phyloP scores from a whole-genome alignment of 1,140 invertebrate species.

The Cryptotermes secundus region DNA sequence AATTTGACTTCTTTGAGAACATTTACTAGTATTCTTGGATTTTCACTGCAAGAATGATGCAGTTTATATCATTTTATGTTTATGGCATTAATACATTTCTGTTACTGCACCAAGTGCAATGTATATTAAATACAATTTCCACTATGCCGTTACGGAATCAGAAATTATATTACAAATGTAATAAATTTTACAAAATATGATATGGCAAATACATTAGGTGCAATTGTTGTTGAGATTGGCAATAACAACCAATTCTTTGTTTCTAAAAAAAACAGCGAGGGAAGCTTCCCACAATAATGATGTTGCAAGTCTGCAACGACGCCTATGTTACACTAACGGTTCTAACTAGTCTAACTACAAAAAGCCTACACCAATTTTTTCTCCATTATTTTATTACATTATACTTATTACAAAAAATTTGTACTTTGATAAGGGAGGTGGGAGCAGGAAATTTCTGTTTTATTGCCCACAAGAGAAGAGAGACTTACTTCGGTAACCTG shows the following conservation, averaged over 20 bases:
- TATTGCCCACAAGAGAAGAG: not conserved
- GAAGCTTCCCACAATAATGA: not conserved
- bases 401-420: conserved; percentile 21
- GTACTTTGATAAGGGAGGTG: conserved; percentile 22
- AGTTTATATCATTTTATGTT: too few species aligned
- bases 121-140: not conserved
- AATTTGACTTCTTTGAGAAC: too few species aligned
- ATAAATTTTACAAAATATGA: not conserved
- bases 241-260: not conserved
- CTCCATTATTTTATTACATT: not conserved
- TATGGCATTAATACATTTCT: too few species aligned
- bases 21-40: too few species aligned
- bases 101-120: not conserved
- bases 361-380: conserved; percentile 5
- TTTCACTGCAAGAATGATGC: too few species aligned
- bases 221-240: conserved; percentile 7
- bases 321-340: not conserved
- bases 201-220: not conserved
- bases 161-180: not conserved
- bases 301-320: not conserved
- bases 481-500: not conserved
- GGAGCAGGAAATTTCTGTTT: not conserved
- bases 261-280: not conserved
- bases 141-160: too few species aligned
- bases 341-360: conserved; percentile 10